Conservation (phyloP, 37 sponge, comb jelly and placozoan species). For the Bolinopsis microptera region DNA sequence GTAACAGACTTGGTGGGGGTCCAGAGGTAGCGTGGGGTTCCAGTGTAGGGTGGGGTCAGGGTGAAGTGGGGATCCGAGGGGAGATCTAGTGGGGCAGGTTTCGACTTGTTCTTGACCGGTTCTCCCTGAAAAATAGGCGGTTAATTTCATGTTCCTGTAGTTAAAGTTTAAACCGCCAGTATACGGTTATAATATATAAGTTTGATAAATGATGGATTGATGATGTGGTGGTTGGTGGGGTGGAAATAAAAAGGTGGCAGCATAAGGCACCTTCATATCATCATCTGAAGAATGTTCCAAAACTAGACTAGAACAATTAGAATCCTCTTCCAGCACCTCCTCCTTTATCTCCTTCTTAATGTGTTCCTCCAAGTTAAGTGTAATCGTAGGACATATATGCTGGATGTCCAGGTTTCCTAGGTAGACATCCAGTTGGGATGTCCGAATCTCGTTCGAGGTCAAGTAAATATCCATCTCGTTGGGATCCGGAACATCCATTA, state of each 20-base stretch:
- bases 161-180: neutral
- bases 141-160: neutral
- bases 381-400: conserved; percentile 1
- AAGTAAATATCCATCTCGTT: conserved; percentile 65
- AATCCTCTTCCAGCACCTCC: neutral
- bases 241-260: too few relatives aligned
- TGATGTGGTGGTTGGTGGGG: too few relatives aligned
- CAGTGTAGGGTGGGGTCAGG: conserved; percentile 42
- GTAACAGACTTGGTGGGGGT: neutral
- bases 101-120: conserved; percentile 13
- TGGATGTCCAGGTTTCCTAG: conserved; percentile 52
- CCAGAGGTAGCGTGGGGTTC: conserved; percentile 38
- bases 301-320: neutral
- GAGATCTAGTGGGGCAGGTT: conserved; percentile 24
- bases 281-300: too few relatives aligned
- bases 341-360: neutral
- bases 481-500: neutral
- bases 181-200: too few relatives aligned
- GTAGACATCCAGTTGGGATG: conserved; percentile 33
- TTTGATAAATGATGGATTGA: too few relatives aligned
- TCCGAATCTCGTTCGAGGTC: conserved; percentile 12
- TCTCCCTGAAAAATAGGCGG: conserved; percentile 21
- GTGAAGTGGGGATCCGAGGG: conserved; percentile 43
- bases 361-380: neutral
- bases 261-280: too few relatives aligned